phyloP scores from a whole-genome alignment of 2,113 vertebrate species.

The Sula dactylatra region DNA sequence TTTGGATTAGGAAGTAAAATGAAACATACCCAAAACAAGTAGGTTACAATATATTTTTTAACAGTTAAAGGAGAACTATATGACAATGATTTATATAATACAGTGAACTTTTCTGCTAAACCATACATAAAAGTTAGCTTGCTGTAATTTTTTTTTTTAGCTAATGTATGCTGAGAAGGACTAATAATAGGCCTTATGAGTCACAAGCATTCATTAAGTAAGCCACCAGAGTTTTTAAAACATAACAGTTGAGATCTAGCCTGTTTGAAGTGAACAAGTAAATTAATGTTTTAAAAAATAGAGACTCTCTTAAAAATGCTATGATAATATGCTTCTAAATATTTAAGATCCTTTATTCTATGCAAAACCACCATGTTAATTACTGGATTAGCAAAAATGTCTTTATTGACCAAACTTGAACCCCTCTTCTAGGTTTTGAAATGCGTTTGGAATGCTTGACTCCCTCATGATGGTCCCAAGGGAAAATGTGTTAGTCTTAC shows the following conservation, averaged over 20 bases:
- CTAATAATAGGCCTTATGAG: conserved; percentile 60
- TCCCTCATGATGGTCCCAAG: not conserved
- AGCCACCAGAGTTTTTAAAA: conserved; percentile 34
- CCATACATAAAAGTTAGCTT: conserved; percentile 12
- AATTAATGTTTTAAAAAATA: not conserved
- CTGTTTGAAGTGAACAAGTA: conserved; percentile 26
- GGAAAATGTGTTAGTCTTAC: not conserved
- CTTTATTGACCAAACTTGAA: not conserved
- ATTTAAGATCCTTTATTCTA: conserved; percentile 14
- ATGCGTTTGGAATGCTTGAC: not conserved
- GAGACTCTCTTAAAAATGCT: not conserved
- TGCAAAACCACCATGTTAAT: not conserved
- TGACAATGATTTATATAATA: not conserved
- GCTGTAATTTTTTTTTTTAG: not conserved
- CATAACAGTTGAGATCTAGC: not conserved
- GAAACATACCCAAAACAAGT: not conserved
- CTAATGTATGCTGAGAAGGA: conserved; percentile 11
- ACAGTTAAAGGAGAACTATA: not conserved
- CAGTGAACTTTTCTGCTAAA: conserved; percentile 29
- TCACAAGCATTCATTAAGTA: conserved; percentile 54
- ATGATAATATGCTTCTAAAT: not conserved
- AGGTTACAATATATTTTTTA: not conserved
- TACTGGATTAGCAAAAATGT: conserved; percentile 21
- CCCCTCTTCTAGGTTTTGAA: conserved; percentile 17
- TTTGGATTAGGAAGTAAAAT: not conserved